These are phyloP conservation scores for Trissolcus japonicus DNA, from an alignment of 2,888 invertebrate genomes.

Conservation along the genomic window DNA sequence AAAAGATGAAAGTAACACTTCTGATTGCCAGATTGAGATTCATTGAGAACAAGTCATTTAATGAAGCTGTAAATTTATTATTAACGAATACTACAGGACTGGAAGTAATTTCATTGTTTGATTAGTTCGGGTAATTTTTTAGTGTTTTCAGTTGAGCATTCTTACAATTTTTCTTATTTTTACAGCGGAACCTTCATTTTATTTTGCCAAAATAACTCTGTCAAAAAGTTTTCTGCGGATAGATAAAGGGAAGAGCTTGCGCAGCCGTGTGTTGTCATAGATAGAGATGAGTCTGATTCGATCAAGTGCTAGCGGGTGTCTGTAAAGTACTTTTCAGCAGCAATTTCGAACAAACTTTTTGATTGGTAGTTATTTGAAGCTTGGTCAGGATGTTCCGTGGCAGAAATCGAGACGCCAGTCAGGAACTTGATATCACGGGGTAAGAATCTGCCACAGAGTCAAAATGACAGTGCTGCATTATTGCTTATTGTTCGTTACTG, in stretches of 20 bases:
- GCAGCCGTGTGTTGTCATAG: slow-evolving; percentile 34
- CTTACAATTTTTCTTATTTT: too few relatives aligned
- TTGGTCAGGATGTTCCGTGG: slow-evolving; percentile 46
- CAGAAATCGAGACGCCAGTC: slow-evolving; percentile 46
- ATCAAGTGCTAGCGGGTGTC: slow-evolving; percentile 66
- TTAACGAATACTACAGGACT: too few relatives aligned
- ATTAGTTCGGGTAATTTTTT: too few relatives aligned
- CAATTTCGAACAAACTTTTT: slow-evolving; percentile 60
- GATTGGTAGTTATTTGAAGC: slow-evolving; percentile 69
- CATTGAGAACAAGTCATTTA: too few relatives aligned
- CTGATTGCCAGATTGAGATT: too few relatives aligned
- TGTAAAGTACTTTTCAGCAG: slow-evolving; percentile 66
- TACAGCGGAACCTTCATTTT: too few relatives aligned
- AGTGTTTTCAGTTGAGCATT: too few relatives aligned
- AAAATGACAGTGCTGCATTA: slow-evolving; percentile 56
- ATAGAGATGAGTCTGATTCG: slow-evolving; percentile 51
- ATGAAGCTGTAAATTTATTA: too few relatives aligned
- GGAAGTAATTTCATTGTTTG: too few relatives aligned
- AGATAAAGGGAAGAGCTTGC: slow-evolving; percentile 20
- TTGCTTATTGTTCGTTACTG: slow-evolving; percentile 62
- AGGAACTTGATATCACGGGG: slow-evolving; percentile 23
- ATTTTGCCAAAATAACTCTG: slow-evolving; percentile 12
- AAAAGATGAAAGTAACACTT: too few relatives aligned
- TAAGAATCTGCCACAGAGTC: slow-evolving; percentile 19
- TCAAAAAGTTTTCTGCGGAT: slow-evolving; percentile 13